phyloP scores from a whole-genome alignment of 2,797 vertebrate species.

The Sciurus vulgaris region DNA sequence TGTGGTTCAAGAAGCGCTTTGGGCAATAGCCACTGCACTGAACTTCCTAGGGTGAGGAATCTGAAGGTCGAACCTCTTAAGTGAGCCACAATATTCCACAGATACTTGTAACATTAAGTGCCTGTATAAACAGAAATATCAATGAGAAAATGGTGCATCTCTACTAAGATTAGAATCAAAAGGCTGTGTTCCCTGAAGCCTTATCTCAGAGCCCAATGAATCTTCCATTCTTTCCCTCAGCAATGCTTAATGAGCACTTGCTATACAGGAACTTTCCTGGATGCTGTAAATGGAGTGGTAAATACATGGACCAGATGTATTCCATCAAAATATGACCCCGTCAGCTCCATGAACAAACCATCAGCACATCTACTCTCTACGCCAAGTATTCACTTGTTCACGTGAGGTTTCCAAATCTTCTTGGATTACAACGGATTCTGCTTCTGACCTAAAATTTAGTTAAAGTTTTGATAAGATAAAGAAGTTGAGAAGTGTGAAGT shows the following conservation, averaged over 20 bases:
- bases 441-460: background rate
- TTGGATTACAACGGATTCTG: constrained; percentile 5
- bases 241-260: background rate
- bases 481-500: background rate
- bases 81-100: background rate
- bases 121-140: background rate
- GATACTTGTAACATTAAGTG: background rate
- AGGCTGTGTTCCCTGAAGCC: background rate
- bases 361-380: background rate
- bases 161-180: background rate
- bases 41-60: constrained; percentile 15
- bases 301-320: background rate
- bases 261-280: background rate
- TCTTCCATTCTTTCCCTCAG: background rate
- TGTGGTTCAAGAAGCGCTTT: background rate
- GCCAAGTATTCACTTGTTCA: background rate
- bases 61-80: constrained; percentile 54
- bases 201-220: background rate
- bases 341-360: background rate
- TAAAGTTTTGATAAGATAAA: background rate
- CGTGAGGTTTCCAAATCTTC: background rate
- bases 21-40: background rate
- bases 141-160: background rate
- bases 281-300: background rate
- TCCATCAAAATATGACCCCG: background rate